Evolutionary conservation across 1,140 invertebrate species (phyloP), one percentile per base, ranked within the genome.

Genomic region (Platorchestia sp.): DNA sequence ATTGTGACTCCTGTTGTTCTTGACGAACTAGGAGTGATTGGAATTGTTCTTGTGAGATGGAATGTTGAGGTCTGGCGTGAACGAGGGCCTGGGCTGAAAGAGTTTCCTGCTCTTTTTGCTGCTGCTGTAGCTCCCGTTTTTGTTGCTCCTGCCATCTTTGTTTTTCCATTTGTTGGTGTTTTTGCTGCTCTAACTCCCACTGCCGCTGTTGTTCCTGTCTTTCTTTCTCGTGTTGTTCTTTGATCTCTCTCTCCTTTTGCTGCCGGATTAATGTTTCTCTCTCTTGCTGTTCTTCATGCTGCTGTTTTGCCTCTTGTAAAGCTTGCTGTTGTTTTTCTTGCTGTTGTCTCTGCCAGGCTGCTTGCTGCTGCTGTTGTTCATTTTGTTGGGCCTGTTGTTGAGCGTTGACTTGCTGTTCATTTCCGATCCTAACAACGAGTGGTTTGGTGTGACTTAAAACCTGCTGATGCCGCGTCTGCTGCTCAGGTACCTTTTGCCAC

Each of bases 201-300:
- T 36, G 59, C 59, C 36, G 59, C 27, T 45, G 91, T 93, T 93
- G 91, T 93, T 93, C 91, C 19, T 95, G 95, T 95, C n/a, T 41
- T 45, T 75, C 43, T 42, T 75, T 45, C 86, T 86, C 27, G 14
- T 75, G n/a, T 86, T 95, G 95, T 86, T 53, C 44, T 75, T 75
- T 47, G 40, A 19, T 1, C 36, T 75, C 44, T 36, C 41, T 19
- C 86, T 75, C 43, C 41, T 86, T 7, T 95, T 95, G 47, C 43
- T 53, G 95, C 41, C 59, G 59, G 36, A 75, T 75, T 75, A 22
- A 27, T 89, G 27, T 89, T 89, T 89, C 87, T 42, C 14, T 89
- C 42, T 44, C 87, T 41, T 89, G 87, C 36, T 95, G 95, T 86
- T 27, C 36, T 42, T 75, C 40, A 27, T 75, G 95, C 86, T 95